These are phyloP conservation scores for Drosophila prolongata DNA, from an alignment of 2,888 invertebrate species.

Conservation along the genomic window DNA sequence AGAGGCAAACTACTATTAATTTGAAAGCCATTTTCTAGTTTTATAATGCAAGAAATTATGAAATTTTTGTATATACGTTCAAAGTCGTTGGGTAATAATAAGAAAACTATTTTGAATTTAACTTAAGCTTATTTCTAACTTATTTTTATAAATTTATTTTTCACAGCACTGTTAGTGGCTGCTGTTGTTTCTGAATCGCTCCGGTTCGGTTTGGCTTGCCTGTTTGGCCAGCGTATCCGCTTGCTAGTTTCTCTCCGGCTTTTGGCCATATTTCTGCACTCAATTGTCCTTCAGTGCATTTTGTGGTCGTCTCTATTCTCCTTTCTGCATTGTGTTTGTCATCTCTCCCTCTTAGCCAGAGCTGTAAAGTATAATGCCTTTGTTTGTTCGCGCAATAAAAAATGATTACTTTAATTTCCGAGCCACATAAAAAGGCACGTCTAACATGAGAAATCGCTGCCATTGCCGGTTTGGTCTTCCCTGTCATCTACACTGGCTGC, in stretches of 20 bases:
- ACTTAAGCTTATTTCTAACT: too few relatives aligned
- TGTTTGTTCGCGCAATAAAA: slow-evolving; percentile 79
- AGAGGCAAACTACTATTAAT: too few relatives aligned
- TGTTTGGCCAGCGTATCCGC: slow-evolving; percentile 65
- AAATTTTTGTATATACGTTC: too few relatives aligned
- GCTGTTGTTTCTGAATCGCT: slow-evolving; percentile 15
- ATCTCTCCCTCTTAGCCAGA: slow-evolving; percentile 26
- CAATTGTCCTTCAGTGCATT: slow-evolving; percentile 76
- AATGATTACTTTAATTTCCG: slow-evolving; percentile 80
- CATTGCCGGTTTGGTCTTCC: slow-evolving; percentile 52
- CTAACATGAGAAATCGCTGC: slow-evolving; percentile 75
- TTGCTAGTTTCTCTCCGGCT: slow-evolving; percentile 61
- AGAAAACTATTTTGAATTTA: too few relatives aligned
- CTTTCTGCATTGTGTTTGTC: slow-evolving; percentile 43
- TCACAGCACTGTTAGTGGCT: slow-evolving; percentile 2
- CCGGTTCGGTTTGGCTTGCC: slow-evolving; percentile 26
- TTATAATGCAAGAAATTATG: too few relatives aligned
- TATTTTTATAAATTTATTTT: background rate
- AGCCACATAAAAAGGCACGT: slow-evolving; percentile 66
- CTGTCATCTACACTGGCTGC: slow-evolving; percentile 5
- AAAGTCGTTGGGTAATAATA: too few relatives aligned
- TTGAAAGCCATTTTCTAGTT: too few relatives aligned
- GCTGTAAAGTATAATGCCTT: slow-evolving; percentile 76
- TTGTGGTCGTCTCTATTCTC: slow-evolving; percentile 54
- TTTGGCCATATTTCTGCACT: slow-evolving; percentile 71